These are phyloP conservation scores for Helleia helle DNA, from an alignment of 2,888 invertebrate genomes.

Conservation along the genomic window DNA sequence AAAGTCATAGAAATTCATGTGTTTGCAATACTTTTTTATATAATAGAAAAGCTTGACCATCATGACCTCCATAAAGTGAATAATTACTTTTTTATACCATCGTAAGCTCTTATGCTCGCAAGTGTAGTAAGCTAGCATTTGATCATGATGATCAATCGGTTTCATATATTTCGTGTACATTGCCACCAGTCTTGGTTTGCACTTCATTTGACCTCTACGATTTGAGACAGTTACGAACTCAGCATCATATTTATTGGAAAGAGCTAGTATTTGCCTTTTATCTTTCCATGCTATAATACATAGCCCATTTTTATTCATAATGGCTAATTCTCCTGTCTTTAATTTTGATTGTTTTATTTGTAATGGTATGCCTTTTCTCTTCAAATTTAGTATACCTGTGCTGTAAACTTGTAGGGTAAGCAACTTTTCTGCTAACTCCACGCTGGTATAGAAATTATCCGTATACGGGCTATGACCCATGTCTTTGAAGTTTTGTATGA, in stretches of 20 bases:
- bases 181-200: slow-evolving; percentile 18
- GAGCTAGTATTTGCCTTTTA: slow-evolving; percentile 26
- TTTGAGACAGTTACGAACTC: slow-evolving; percentile 17
- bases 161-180: slow-evolving; percentile 23
- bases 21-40: no score
- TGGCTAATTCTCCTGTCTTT: slow-evolving; percentile 17
- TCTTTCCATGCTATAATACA: slow-evolving; percentile 19
- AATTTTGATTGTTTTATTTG: no score
- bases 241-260: slow-evolving; percentile 26
- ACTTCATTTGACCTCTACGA: slow-evolving; percentile 16
- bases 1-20: slow-evolving; percentile 7
- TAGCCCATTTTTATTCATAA: slow-evolving; percentile 16
- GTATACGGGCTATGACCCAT: no score
- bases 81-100: slow-evolving; percentile 25
- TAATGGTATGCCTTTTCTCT: no score
- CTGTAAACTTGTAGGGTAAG: no score
- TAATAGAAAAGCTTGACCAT: no score
- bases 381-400: no score
- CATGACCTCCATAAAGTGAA: slow-evolving; percentile 20
- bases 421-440: no score
- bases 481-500: no score
- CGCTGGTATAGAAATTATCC: no score
- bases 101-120: slow-evolving; percentile 21
- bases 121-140: slow-evolving; percentile 26
- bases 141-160: slow-evolving; percentile 24